phyloP scores from a whole-genome alignment of 2,113 vertebrate genomes.

The Brienomyrus brachyistius region DNA sequence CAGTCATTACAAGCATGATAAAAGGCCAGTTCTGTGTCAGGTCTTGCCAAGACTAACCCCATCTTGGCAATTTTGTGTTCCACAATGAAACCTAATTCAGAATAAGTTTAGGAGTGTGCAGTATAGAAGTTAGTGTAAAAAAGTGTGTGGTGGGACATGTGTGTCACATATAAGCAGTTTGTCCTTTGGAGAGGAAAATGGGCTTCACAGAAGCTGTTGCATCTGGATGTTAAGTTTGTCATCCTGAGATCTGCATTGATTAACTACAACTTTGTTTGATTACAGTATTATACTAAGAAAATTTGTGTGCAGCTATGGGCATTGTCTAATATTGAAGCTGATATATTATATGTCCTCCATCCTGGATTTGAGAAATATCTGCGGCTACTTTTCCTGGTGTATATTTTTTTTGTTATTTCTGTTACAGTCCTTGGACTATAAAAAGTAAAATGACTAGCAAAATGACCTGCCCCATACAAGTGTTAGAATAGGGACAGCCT shows the following conservation, averaged over 20 bases:
- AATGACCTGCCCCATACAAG: not conserved
- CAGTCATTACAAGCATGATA: not conserved
- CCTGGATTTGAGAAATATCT: not conserved
- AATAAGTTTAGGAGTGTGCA: not conserved
- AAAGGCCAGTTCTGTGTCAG: not conserved
- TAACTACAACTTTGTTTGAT: no score
- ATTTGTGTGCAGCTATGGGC: no score
- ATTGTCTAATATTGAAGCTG: no score
- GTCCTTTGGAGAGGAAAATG: not conserved
- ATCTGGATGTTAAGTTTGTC: not conserved
- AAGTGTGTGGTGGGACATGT: not conserved
- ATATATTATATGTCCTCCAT: not conserved
- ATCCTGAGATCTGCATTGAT: not conserved
- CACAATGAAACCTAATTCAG: not conserved
- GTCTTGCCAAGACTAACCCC: not conserved
- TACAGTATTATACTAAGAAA: no score
- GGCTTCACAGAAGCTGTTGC: not conserved
- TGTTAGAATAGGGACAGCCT: not conserved
- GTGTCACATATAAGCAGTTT: not conserved
- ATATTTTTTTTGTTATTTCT: not conserved
- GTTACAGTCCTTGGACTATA: not conserved
- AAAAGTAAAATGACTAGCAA: not conserved
- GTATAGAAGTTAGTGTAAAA: not conserved
- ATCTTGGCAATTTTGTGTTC: not conserved
- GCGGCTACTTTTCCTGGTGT: not conserved